Base-by-base conservation (phyloP, 2,888 invertebrate genomes). In the Xestia sexstrigata region DNA sequence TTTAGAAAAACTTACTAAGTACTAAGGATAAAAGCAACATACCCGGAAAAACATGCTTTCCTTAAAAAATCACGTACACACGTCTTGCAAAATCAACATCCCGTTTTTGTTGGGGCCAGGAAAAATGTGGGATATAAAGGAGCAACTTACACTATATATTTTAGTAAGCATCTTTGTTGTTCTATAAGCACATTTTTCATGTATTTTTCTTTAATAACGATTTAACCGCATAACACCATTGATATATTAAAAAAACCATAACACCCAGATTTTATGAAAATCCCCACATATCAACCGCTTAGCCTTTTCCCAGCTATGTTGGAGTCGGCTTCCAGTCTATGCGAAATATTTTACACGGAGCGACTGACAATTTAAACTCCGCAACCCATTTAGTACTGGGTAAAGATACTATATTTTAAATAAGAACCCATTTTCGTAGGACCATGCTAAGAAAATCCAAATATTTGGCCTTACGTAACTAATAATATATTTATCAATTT, bases 31-130 rank as follows among this genome's bases (percentile, higher is more conserved):
- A 76, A 80, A 83, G 35, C 58, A 60, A 80, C 52, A 65, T 68
- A 63, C 39, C 45, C 45, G 45, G 60, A 72, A 76, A 70, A 84
- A 78, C 66, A 63, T 0, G 42, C 65, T 74, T 78, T 62, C 23
- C 75, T 78, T 81, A 74, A 69, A 85, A 85, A 85, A 85, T 80
- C 83, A 85, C 80, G 86, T 70, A 73, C 81, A 77, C 81, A 74
- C 75, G 63, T 85, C 74, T 65, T 72, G 71, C 73, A 80, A 85
- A 83, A 83, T 79, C 75, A 80, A 85, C 83, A 85, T 69, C 42
- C 74, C 67, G 49, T 81, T 74, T 78, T 76, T 74, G 8, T 71
- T 65, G 74, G 71, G 74, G 79, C 85, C 82, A 79, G 11, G 49
- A 74, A 82, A 76, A 60, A 47, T 69, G 62, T 55, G 81, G 47